phyloP scores from a whole-genome alignment of 2,113 vertebrate genomes.

The Platichthys flesus region DNA sequence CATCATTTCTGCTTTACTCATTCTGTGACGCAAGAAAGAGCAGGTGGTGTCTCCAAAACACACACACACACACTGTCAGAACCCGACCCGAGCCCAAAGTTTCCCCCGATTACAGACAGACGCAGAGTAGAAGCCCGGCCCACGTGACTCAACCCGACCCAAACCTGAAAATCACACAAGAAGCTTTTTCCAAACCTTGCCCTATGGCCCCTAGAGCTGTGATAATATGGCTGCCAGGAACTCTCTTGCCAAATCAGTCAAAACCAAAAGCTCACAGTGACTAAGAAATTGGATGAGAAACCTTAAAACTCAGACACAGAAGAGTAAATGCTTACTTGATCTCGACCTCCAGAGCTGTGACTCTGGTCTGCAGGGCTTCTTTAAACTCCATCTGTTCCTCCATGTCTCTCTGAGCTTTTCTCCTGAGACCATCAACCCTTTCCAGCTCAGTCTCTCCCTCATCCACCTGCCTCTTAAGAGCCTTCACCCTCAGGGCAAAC shows the following conservation, averaged over 20 bases:
- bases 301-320: neutral
- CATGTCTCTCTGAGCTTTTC: constrained; percentile 91
- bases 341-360: constrained; percentile 90
- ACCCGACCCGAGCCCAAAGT: too few species aligned
- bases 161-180: neutral
- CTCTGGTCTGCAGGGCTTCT: constrained; percentile 88
- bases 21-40: constrained; percentile 11
- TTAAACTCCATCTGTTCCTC: constrained; percentile 93
- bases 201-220: neutral
- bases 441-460: constrained; percentile 94
- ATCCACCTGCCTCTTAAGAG: constrained; percentile 94
- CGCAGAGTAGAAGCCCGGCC: too few species aligned
- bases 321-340: constrained; percentile 82
- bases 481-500: constrained; percentile 92
- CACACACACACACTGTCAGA: too few species aligned
- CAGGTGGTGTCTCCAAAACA: neutral
- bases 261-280: constrained; percentile 20
- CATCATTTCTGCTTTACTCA: constrained; percentile 28
- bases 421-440: constrained; percentile 86
- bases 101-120: too few species aligned
- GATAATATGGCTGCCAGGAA: constrained; percentile 27
- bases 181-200: neutral
- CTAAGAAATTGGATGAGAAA: constrained; percentile 26
- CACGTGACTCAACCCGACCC: too few species aligned
- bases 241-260: constrained; percentile 29